Evolutionary conservation across 2,888 invertebrate genomes (phyloP).

Genomic region (Lycocerus yunnanus): DNA sequence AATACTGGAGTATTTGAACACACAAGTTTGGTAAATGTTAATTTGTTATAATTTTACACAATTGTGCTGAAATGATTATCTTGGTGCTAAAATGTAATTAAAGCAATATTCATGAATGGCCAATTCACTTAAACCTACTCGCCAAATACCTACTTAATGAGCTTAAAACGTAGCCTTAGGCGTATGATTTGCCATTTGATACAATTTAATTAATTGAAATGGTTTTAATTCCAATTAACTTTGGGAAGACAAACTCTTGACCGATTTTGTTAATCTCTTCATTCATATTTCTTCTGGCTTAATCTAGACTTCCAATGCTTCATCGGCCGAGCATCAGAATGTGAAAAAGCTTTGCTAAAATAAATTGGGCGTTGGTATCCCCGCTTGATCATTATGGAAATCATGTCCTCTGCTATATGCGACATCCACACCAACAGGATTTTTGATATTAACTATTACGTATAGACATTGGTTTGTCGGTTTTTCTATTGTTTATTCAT

Average conservation of each 20-base stretch:
- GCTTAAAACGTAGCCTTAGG: neutral
- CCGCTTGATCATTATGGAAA: neutral
- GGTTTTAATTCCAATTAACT: neutral
- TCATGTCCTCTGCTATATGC: too few relatives aligned
- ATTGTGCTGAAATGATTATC: neutral
- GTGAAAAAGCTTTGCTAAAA: neutral
- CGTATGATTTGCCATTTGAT: neutral
- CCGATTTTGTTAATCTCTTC: neutral
- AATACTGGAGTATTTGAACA: conserved; percentile 17
- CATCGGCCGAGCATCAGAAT: neutral
- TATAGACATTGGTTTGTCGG: neutral
- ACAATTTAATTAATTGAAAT: neutral
- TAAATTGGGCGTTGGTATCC: neutral
- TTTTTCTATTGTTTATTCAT: neutral
- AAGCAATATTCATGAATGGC: neutral
- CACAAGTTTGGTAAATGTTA: conserved; percentile 4
- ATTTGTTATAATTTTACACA: conserved; percentile 6
- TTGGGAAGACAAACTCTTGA: neutral
- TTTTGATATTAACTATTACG: neutral
- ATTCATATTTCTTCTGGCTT: neutral
- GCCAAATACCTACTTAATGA: neutral
- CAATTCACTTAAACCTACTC: neutral
- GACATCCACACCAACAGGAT: neutral
- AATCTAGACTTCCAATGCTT: neutral
- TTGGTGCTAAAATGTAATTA: neutral